Base-by-base conservation (phyloP, 2,113 vertebrate species). In the Ctenomys sociabilis region DNA sequence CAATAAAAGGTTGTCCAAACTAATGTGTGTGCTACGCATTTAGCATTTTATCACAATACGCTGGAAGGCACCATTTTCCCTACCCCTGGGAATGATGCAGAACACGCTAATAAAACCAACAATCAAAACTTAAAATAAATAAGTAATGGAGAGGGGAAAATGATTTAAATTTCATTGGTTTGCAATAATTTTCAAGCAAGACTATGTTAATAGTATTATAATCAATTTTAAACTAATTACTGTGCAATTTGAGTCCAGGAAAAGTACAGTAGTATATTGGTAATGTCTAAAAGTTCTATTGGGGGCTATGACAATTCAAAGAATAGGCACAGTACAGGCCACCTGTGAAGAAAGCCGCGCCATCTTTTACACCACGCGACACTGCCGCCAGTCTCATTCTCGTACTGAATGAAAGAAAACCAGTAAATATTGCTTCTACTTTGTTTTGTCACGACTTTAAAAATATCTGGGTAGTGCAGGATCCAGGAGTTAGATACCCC, bases 181-280 rank as follows among this genome's bases (percentile, higher is more conserved):
- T 97, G 49, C 97, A 95, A 66, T 83, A 84, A 77, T 95, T 92
- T 96, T 83, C 83, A 88, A 97, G 75, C 85, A 90, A 85, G 5
- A 97, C 97, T 97, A 98, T 57, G 19, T 98, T 98, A 98, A 95
- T 88, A 98, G 94, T 97, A 98, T 98, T 97, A 98, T 99, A 99
- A 99, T 99, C 98, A 98, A 98, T 98, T 99, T 99, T 98, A 98
- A 99, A 99, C 99, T 98, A 99, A 99, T 99, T 98, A 98, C 98
- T 85, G 8, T 80, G 97, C 99, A 99, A 99, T 99, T 99, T 98
- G 98, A 99, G 98, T 99, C 98, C 98, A 98, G 99, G 97, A 93
- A 96, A 98, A 96, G 98, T 92, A 97, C 97, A 98, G 97, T 99
- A 99, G 99, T 99, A 99, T 99, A 99, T 99, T 98, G 98, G 98